These are phyloP conservation scores for Percopsis transmontana DNA, from an alignment of 2,113 vertebrate species.

Conservation along the genomic window DNA sequence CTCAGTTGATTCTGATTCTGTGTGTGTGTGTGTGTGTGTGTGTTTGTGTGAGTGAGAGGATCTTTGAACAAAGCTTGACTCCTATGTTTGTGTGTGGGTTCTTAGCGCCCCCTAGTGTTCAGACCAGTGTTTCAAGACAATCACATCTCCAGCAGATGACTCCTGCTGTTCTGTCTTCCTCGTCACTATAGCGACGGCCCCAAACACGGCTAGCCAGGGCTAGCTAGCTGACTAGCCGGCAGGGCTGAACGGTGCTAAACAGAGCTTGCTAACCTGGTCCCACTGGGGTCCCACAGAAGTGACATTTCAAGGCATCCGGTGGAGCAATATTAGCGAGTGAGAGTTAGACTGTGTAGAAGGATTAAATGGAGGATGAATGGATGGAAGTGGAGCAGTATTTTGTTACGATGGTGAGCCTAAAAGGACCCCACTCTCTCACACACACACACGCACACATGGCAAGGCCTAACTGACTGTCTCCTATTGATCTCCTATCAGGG, in stretches of 20 bases:
- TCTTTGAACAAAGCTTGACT: constrained; percentile 5
- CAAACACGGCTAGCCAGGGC: background rate
- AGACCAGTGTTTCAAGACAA: constrained; percentile 20
- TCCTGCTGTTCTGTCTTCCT: constrained; percentile 18
- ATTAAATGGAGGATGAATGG: background rate
- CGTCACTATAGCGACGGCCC: background rate
- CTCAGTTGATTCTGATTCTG: constrained; percentile 64
- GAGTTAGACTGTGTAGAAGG: background rate
- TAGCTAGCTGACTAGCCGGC: background rate
- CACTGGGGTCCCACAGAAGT: too few species aligned
- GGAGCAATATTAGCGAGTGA: too few species aligned
- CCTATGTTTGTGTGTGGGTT: background rate
- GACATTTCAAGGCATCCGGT: too few species aligned
- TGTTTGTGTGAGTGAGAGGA: constrained; percentile 41
- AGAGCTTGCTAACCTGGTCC: background rate
- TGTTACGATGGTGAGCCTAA: constrained; percentile 37
- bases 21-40: constrained; percentile 54
- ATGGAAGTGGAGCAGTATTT: constrained; percentile 30
- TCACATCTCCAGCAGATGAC: constrained; percentile 18
- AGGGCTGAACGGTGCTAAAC: background rate
- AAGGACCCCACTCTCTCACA: constrained; percentile 56
- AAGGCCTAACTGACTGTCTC: background rate
- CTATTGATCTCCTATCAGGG: background rate
- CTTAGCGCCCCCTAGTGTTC: background rate
- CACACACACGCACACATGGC: constrained; percentile 41